Base-by-base conservation (phyloP, 2,888 invertebrate species). In the Lingula anatina region DNA sequence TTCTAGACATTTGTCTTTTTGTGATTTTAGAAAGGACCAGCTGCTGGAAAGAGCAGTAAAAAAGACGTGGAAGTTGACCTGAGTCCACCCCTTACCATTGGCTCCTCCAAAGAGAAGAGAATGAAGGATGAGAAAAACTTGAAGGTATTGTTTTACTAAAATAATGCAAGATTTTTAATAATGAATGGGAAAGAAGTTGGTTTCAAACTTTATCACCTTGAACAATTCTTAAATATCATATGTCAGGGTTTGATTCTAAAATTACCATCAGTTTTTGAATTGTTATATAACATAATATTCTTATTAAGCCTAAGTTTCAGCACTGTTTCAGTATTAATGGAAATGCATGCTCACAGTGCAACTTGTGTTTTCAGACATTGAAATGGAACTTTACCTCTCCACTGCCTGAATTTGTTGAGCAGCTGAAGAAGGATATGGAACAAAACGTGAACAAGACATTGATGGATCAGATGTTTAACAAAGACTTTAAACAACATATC, bases 381-480 rank as follows among this genome's bases (percentile, higher is more conserved):
- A 93, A 91, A 75, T 96, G 96, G 96, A 92, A 94, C 74, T 97
- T 97, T 70, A 87, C 90, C 0, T 85, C 88, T 0, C 95, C 97
- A 0, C 83, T 93, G 25, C 89, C 89, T 65, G 97, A 99, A 71
- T 97, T 95, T 79, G 88, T 92, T 15, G 91, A 93, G 20, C 84
- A 95, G 56, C 79, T 99, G 42, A 88, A 87, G 61, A 90, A 90
- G 56, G 90, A 94, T 72, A 94, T 99, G 92, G 83, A 85, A 24
- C 92, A 92, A 0, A 89, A 89, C 53, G 84, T 95, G 43, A 95
- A 93, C 73, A 90, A 87, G 70, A 85, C 85, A 47, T 81, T 97
- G 3, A 85, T 93, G 69, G 83, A 85, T 1, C 90, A 93, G 68
- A 90, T 97, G 87, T 97, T 96, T 75, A 93, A 96, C 75, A 83